Evolutionary conservation across 2,113 vertebrate species (phyloP), one percentile per base, ranked within the genome.

Genomic region (Colossoma macropomum): DNA sequence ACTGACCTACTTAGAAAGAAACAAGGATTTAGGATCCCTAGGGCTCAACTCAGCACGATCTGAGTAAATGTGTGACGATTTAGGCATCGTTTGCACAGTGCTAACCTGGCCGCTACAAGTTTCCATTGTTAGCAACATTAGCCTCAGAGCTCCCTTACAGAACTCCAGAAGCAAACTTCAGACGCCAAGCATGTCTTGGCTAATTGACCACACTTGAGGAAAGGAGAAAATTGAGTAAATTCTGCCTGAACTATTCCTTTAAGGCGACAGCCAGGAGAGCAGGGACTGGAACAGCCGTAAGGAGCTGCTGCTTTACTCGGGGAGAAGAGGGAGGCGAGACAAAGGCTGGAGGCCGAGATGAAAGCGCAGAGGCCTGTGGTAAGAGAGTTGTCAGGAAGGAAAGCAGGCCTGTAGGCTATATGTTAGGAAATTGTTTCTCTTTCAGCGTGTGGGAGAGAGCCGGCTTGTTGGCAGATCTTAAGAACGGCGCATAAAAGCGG

Each of bases 231-330:
- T 19, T 52, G 50, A 17, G 50, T 17, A 52, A 4, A 23, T 52
- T 52, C 16, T 3, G 13, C 4, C 54, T 23, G 4, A 23, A 56
- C 54, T 23, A 23, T 23, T 56, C 54, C 54, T 56, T 56, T 56
- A 56, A 56, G 6, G 81, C 16, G 82, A 85, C 63, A 75, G 65
- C 84, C 79, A 75, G 78, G 85, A 84, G 84, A 78, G 75, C 62
- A 75, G 65, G 84, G 81, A 86, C 76, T 41, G 63, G 65, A 32
- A 77, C 83, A 75, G 62, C 76, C 59, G 66, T 41, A 25, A 63
- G 76, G 34, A 45, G 38, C n/a, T 25, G 28, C 23, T 56, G 59
- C 60, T 60, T 54, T 65, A 19, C 0, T 5, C 17, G 4, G 9
- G 32, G 34, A 16, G 41, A 72, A 34, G 41, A 30, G 54, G 1